Conservation (phyloP, 2,888 invertebrate species). For the Drosophila prolongata region DNA sequence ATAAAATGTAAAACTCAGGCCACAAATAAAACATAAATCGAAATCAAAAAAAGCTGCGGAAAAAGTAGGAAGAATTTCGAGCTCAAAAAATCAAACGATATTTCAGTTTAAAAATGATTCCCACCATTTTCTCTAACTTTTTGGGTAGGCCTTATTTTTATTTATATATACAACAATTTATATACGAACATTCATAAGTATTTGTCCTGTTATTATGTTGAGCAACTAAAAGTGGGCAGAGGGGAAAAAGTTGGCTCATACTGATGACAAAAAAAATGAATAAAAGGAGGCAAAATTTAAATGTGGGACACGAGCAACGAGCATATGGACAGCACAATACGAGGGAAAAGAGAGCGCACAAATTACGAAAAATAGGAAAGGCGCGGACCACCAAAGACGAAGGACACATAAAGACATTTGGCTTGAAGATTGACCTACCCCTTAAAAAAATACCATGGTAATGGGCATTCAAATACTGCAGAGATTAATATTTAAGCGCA, state of each 20-base stretch:
- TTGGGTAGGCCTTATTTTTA: constrained; percentile 2
- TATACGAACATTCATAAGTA: constrained; percentile 11
- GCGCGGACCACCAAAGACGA: background rate
- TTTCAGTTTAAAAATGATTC: constrained; percentile 59
- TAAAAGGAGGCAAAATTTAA: constrained; percentile 44
- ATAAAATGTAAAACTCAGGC: constrained; percentile 25
- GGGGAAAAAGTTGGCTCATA: constrained; percentile 26
- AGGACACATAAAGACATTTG: constrained; percentile 12
- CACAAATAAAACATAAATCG: constrained; percentile 4
- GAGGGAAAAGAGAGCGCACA: background rate
- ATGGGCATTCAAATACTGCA: background rate
- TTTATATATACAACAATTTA: constrained; percentile 1
- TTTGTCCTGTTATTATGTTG: constrained; percentile 34
- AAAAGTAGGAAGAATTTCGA: background rate
- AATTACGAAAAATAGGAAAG: background rate
- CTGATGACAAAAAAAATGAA: constrained; percentile 39
- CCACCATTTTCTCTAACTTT: constrained; percentile 16
- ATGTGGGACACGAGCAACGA: constrained; percentile 49
- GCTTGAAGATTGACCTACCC: background rate
- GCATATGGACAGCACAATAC: constrained; percentile 14
- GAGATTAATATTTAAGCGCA: too few species aligned
- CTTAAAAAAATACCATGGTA: constrained; percentile 2
- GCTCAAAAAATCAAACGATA: constrained; percentile 58
- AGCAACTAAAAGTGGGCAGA: constrained; percentile 49
- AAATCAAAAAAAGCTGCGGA: constrained; percentile 18